Evolutionary conservation across 2,888 invertebrate genomes (phyloP).

Genomic region (Cyaniris semiargus): DNA sequence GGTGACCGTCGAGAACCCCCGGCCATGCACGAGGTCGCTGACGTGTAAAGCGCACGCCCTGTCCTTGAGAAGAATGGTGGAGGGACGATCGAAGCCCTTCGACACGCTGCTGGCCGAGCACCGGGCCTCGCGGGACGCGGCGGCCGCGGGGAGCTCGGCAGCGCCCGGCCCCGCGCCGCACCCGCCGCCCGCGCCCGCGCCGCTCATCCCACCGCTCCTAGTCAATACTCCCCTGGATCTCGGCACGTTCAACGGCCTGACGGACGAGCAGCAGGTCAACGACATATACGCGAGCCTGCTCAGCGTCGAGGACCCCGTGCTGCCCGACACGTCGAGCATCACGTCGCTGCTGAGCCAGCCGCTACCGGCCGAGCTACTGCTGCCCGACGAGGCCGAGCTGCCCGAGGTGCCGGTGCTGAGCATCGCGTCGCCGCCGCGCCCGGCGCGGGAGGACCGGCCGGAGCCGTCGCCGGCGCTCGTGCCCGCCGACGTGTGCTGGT

Average conservation of each 20-base stretch:
- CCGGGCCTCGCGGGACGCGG: constrained; percentile 82
- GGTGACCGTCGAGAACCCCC: constrained; percentile 82
- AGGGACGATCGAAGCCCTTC: constrained; percentile 86
- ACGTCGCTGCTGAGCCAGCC: constrained; percentile 65
- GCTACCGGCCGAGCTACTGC: constrained; percentile 54
- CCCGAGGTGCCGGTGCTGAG: constrained; percentile 46
- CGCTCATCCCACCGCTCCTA: constrained; percentile 61
- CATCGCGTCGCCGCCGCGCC: constrained; percentile 53
- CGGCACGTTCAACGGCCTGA: constrained; percentile 60
- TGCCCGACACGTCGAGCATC: constrained; percentile 65
- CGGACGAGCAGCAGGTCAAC: constrained; percentile 68
- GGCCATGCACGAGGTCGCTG: constrained; percentile 89
- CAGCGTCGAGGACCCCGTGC: constrained; percentile 61
- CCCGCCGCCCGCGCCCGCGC: constrained; percentile 43
- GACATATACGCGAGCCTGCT: constrained; percentile 69
- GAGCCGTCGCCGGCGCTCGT: constrained; percentile 56
- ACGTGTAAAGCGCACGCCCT: constrained; percentile 86
- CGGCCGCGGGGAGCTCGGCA: constrained; percentile 44
- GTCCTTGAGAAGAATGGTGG: constrained; percentile 84
- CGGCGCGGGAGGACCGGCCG: constrained; percentile 48
- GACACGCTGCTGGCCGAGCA: constrained; percentile 88
- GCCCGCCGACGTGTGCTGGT: constrained; percentile 71
- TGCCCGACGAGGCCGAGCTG: constrained; percentile 61
- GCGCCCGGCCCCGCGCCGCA: constrained; percentile 43
- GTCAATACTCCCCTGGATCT: constrained; percentile 66